Percentiles rank a stretch among this genome's conserved stretches.
Evolutionary conservation across 2,797 vertebrate genomes (phyloP).

Genomic region (Eulemur albifrons): DNA sequence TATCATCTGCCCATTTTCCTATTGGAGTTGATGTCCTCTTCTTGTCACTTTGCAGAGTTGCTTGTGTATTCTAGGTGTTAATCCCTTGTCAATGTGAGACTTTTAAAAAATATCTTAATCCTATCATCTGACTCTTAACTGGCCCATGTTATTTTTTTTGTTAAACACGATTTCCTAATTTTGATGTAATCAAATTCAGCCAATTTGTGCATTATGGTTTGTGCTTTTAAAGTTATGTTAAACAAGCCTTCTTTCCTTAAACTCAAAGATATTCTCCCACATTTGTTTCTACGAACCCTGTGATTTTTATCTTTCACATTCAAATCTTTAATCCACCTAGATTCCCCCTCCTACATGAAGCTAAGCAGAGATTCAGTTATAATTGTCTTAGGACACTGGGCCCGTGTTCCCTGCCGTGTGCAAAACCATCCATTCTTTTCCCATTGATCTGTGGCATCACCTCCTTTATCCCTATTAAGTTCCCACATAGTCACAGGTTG

Average conservation of each 20-base stretch:
- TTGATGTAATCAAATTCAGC: conserved; percentile 44
- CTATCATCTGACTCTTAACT: conserved; percentile 64
- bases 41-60: conserved; percentile 1
- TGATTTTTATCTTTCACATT: neutral
- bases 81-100: conserved; percentile 69
- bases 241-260: neutral
- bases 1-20: conserved; percentile 62
- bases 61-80: conserved; percentile 61
- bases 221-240: conserved; percentile 32
- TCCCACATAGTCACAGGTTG: neutral
- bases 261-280: neutral
- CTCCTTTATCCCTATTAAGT: neutral
- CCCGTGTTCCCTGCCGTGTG: neutral
- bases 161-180: conserved; percentile 43
- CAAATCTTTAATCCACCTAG: neutral
- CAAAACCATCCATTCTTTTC: neutral
- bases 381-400: neutral
- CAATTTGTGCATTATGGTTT: neutral
- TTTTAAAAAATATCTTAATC: conserved; percentile 22
- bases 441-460: fast-evolving
- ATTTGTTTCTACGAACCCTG: neutral
- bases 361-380: neutral
- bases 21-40: conserved; percentile 53
- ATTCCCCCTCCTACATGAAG: neutral
- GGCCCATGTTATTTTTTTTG: neutral